Percentiles rank a stretch among this genome's conserved stretches.
Evolutionary conservation across 2,113 vertebrate genomes (phyloP).

Genomic region (Scalopus aquaticus): DNA sequence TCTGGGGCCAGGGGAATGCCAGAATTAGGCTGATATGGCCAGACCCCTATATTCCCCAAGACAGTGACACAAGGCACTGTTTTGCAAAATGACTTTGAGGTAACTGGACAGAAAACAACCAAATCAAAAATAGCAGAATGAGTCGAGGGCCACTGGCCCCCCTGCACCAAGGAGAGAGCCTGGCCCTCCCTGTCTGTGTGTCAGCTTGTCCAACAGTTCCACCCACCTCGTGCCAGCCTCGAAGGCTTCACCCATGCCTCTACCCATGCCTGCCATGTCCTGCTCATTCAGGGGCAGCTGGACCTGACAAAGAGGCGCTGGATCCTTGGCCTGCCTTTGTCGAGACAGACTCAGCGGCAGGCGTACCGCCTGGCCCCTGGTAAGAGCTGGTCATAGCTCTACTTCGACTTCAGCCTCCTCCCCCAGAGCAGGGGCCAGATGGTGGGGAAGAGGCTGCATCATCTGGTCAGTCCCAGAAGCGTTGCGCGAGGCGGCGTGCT

Average conservation of each 20-base stretch:
- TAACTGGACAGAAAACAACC: background rate
- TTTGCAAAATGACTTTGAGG: background rate
- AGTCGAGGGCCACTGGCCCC: no score
- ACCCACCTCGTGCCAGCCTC: background rate
- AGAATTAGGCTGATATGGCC: background rate
- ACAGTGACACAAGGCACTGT: background rate
- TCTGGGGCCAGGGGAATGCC: background rate
- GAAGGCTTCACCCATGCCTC: background rate
- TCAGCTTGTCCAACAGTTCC: background rate
- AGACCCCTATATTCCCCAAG: background rate
- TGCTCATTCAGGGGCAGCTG: background rate
- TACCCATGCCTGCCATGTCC: background rate
- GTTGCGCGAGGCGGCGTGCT: accelerated
- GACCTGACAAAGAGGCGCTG: background rate
- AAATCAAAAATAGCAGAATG: background rate
- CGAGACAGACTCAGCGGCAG: background rate
- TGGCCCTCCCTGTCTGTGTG: background rate
- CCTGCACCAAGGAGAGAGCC: background rate
- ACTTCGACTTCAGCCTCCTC: background rate
- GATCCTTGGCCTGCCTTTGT: background rate
- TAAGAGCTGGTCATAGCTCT: background rate
- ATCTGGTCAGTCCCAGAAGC: background rate
- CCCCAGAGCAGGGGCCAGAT: background rate
- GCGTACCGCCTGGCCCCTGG: background rate
- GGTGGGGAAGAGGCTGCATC: background rate